Percentiles rank a stretch among this genome's conserved stretches.
phyloP scores from a whole-genome alignment of 1,140 invertebrate genomes.

The Cyrtorhinus lividipennis region DNA sequence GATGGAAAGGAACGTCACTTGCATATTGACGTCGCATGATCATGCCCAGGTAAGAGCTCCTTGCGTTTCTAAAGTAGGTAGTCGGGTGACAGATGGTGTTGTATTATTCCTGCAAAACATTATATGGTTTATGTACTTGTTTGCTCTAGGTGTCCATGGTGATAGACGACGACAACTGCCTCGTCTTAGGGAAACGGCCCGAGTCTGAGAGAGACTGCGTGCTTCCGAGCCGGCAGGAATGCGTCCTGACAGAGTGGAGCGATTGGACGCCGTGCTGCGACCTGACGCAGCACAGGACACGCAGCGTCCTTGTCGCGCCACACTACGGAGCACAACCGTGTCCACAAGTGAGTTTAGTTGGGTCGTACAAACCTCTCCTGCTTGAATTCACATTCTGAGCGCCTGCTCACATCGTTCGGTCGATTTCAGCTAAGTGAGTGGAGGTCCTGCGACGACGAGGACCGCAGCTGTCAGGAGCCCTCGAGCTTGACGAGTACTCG shows the following conservation, averaged over 20 bases:
- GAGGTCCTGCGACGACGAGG: conserved; percentile 26
- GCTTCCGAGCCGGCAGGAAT: conserved; percentile 27
- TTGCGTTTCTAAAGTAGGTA: neutral
- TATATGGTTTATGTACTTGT: neutral
- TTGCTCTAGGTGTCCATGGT: neutral
- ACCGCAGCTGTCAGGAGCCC: conserved; percentile 18
- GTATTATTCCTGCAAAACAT: neutral
- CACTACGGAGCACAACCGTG: conserved; percentile 27
- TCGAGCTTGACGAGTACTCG: conserved; percentile 19
- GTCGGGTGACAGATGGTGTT: neutral
- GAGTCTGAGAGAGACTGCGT: conserved; percentile 26
- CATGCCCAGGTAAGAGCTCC: conserved; percentile 24
- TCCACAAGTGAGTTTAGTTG: conserved; percentile 26
- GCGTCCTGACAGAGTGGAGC: conserved; percentile 28
- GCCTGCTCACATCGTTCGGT: neutral
- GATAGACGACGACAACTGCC: conserved; percentile 29
- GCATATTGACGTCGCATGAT: conserved; percentile 26
- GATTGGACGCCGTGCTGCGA: conserved; percentile 28
- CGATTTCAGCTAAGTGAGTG: conserved; percentile 27
- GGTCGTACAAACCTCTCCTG: too few relatives aligned
- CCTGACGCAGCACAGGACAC: conserved; percentile 23
- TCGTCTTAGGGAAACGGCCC: conserved; percentile 25
- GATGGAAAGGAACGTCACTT: conserved; percentile 27
- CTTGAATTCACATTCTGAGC: neutral
- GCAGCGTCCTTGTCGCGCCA: conserved; percentile 28